Percentiles rank a stretch among this genome's conserved stretches.
Evolutionary conservation across 2,888 invertebrate species (phyloP).

Genomic region (Phorcus lineatus): DNA sequence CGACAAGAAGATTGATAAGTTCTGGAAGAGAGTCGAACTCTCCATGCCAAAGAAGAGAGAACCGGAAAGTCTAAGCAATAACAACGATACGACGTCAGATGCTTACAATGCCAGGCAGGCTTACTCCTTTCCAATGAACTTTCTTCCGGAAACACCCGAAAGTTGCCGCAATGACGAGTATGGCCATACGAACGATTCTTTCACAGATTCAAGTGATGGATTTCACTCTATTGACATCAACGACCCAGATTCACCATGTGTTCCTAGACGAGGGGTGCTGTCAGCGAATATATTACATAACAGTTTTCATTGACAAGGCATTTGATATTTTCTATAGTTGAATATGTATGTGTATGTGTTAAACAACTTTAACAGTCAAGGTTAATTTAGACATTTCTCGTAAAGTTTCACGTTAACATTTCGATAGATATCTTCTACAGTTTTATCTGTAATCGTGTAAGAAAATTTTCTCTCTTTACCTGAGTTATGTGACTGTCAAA

Average conservation of each 20-base stretch:
- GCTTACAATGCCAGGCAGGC: background rate
- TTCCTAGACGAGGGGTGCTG: too few relatives aligned
- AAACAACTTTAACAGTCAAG: too few relatives aligned
- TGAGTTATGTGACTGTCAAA: too few relatives aligned
- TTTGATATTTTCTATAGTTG: too few relatives aligned
- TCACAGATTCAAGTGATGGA: background rate
- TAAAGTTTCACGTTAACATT: too few relatives aligned
- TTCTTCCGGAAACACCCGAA: background rate
- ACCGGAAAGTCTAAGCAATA: background rate
- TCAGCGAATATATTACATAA: too few relatives aligned
- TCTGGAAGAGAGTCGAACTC: slow-evolving; percentile 60
- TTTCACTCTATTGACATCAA: background rate
- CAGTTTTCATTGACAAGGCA: too few relatives aligned
- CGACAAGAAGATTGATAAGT: slow-evolving; percentile 46
- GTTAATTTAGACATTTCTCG: too few relatives aligned
- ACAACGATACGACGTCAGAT: background rate
- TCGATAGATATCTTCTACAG: too few relatives aligned
- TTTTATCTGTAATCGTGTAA: too few relatives aligned
- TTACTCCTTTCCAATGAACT: background rate
- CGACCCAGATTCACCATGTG: background rate
- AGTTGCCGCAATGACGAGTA: background rate
- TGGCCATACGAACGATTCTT: background rate
- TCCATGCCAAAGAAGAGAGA: slow-evolving; percentile 61
- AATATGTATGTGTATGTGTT: too few relatives aligned
- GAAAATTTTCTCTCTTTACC: too few relatives aligned